Evolutionary conservation across 2,113 vertebrate species (phyloP).

Genomic region (Neolamprologus ventralis): DNA sequence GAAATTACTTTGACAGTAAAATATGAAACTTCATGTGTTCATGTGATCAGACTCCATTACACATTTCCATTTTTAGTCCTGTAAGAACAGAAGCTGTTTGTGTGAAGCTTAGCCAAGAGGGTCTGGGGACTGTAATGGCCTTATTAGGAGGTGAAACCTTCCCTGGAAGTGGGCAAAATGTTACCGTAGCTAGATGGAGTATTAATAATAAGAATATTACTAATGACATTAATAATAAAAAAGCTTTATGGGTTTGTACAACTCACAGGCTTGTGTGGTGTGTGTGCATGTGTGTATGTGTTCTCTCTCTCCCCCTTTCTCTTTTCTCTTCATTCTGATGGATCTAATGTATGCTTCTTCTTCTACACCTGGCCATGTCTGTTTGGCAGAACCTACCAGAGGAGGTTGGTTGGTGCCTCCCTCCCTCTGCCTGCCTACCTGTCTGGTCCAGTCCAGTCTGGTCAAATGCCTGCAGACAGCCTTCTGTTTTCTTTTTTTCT

Average conservation of each 20-base stretch:
- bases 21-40: not conserved
- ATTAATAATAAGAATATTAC: not conserved
- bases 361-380: conserved; percentile 66
- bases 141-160: not conserved
- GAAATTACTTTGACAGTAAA: not conserved
- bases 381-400: conserved; percentile 75
- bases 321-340: conserved; percentile 65
- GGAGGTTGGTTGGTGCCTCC: conserved; percentile 76
- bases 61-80: not conserved
- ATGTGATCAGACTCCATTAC: not conserved
- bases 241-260: conserved; percentile 18
- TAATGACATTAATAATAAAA: not conserved
- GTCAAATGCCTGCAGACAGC: conserved; percentile 66
- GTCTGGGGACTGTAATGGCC: not conserved
- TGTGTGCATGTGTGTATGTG: conserved; percentile 56
- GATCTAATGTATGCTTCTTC: conserved; percentile 64
- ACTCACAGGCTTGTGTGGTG: conserved; percentile 54
- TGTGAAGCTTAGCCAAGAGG: not conserved
- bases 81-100: not conserved
- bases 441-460: conserved; percentile 50
- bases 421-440: conserved; percentile 66
- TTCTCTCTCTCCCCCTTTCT: conserved; percentile 35
- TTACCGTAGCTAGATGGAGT: not conserved
- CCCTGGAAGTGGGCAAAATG: not conserved
- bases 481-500: conserved; percentile 18